Evolutionary conservation across 2,888 invertebrate genomes (phyloP), one percentile per base, ranked within the genome.

Genomic region (Polymixis flavicincta): DNA sequence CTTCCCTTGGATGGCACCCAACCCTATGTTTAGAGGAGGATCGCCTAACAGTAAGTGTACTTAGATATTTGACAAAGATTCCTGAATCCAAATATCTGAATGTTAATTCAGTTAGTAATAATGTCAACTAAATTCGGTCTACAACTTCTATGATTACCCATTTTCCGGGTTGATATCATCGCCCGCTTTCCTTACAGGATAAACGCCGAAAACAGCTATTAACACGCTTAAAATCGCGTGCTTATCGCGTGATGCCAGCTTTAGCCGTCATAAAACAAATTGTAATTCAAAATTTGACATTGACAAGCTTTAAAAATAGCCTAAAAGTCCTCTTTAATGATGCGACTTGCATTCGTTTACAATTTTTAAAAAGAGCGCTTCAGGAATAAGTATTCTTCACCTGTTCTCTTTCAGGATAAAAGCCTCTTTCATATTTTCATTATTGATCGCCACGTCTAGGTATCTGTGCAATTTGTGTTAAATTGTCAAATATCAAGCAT

Each of bases 1-100:
- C 76, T 97, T 97, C 85, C 97, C 97, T 28, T 97, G 97, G 97
- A 96, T 98, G 94, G 96, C 97, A 22, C 97, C 97, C 42, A 97
- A 97, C 87, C 97, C 97, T 5, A 97, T 96, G 95, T 97, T 97
- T 85, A 93, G 97, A 87, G 95, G 96, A 50, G 96, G 97, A 78
- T 97, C 97, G 13, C 97, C 97, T 69, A 97, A 97, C 91, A 95
- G 97, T 97, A 95, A 97, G 97, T 96, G 32, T n/a, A 28, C n/a
- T 32, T 63, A 17, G 9, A 17, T 42, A 7, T 70, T 25, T 25
- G 9, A 19, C 17, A 52, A 52, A 52, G 22, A 28, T 22, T 22
- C n/a, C 45, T 28, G n/a, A 71, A 22, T 55, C 19, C 4, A n/a
- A 54, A 32, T 50, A 32, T 28, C 28, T 37, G 0, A 50, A 37